A percentile compares a stretch with the other conserved stretches of the same genome.
Conservation (phyloP, 2,797 vertebrate species). For the Silurus lanzhouensis region DNA sequence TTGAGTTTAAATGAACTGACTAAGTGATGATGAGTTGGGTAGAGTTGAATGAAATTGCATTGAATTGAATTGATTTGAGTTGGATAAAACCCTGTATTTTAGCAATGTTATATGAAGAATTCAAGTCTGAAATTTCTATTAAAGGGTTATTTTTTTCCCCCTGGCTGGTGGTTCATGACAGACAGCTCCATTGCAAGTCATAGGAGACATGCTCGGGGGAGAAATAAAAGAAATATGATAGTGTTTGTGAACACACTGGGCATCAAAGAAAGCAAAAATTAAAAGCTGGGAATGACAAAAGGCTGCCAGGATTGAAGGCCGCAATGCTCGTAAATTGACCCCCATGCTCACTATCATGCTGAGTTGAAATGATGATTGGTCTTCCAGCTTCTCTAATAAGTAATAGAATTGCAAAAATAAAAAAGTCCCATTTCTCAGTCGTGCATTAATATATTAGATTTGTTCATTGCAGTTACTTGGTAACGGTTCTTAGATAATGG, state of each 20-base stretch:
- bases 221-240: constrained; percentile 46
- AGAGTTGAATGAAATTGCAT: too few species aligned
- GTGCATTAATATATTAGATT: background rate
- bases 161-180: constrained; percentile 31
- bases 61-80: background rate
- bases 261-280: constrained; percentile 36
- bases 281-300: constrained; percentile 41
- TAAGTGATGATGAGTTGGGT: too few species aligned
- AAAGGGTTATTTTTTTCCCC: background rate
- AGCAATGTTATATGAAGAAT: background rate
- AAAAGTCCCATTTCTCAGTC: background rate
- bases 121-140: background rate
- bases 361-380: background rate
- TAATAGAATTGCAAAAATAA: background rate
- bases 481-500: too few species aligned
- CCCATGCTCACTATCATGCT: background rate
- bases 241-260: constrained; percentile 46
- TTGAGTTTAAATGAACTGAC: too few species aligned
- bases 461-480: background rate
- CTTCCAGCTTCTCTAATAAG: background rate
- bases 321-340: background rate
- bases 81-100: background rate
- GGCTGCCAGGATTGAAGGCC: background rate
- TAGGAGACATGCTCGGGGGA: constrained; percentile 52
- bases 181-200: constrained; percentile 39